Evolutionary conservation across 2,888 invertebrate genomes (phyloP), one percentile per base, ranked within the genome.

Genomic region (Thyatira batis): DNA sequence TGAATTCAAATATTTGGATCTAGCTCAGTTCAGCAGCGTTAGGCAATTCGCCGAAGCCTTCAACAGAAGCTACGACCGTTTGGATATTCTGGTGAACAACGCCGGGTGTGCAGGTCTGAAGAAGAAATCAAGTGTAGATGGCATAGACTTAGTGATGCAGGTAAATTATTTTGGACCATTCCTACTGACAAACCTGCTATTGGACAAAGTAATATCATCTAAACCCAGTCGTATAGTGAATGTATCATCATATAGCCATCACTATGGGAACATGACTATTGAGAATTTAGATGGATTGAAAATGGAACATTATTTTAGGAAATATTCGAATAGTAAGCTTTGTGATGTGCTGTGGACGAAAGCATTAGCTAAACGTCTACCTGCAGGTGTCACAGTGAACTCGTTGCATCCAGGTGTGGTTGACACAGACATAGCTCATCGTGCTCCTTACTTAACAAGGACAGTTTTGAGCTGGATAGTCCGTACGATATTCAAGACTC

Each of bases 401-500:
- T 95, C 94, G 61, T 82, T 97, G 49, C 97, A 97, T 85, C 98
- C 97, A 0, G 98, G 98, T 10, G 87, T 96, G 78, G 95, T 97
- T 33, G 94, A 95, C 76, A 95, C 95, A 0, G 95, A 95, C 21
- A 96, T 97, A 50, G 96, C 95, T 93, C 92, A 94, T 30, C 95
- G 92, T 65, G 93, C 94, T 0, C 49, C 58, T 0, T 5, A 52
- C 1, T 0, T 33, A 0, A 78, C 94, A 1, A 94, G 92, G 17
- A 84, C 93, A 0, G 60, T 95, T 59, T 78, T 89, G 58, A 69
- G 93, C 4, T 48, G 46, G 46, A 79, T 95, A 2, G 85, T 94
- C 0, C 94, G 93, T 67, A 80, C 92, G 0, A 87, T 95, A 70
- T 96, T 94, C 69, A 96, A 96, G 87, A 94, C 93, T 1, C 85